Percentiles rank a stretch among this genome's conserved stretches.
Conservation (phyloP, 2,113 vertebrate species). For the Psephotus haematonotus region DNA sequence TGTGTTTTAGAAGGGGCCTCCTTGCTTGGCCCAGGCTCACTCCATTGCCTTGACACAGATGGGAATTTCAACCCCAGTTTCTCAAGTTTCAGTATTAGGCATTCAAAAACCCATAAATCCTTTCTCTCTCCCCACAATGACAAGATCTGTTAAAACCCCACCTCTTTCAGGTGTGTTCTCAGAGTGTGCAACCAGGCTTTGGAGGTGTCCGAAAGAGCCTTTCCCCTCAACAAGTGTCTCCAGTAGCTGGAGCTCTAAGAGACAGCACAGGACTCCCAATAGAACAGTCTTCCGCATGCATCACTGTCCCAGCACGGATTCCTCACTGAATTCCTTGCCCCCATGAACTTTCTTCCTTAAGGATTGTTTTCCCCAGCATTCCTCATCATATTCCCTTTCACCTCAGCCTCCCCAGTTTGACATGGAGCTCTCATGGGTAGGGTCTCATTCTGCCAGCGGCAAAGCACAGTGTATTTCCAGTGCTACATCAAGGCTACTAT, state of each 20-base stretch:
- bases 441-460: background rate
- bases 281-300: background rate
- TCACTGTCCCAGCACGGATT: background rate
- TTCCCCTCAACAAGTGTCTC: background rate
- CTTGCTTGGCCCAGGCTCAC: background rate
- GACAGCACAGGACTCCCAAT: rapidly evolving
- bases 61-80: background rate
- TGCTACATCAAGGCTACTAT: background rate
- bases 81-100: background rate
- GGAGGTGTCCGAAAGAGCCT: background rate
- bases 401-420: background rate
- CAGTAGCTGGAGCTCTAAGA: background rate
- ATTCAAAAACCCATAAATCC: background rate
- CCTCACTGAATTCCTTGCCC: background rate
- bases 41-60: background rate
- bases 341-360: background rate
- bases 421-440: rapidly evolving
- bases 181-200: background rate
- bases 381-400: background rate
- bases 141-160: background rate
- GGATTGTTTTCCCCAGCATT: background rate
- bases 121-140: background rate
- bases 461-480: background rate
- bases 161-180: background rate
- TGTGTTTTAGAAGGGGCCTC: background rate